Percentiles rank a stretch among this genome's conserved stretches.
Conservation (phyloP, 30 jellyfish, hydroid and myxozoan genomes). For the Cassiopea xamachana region DNA sequence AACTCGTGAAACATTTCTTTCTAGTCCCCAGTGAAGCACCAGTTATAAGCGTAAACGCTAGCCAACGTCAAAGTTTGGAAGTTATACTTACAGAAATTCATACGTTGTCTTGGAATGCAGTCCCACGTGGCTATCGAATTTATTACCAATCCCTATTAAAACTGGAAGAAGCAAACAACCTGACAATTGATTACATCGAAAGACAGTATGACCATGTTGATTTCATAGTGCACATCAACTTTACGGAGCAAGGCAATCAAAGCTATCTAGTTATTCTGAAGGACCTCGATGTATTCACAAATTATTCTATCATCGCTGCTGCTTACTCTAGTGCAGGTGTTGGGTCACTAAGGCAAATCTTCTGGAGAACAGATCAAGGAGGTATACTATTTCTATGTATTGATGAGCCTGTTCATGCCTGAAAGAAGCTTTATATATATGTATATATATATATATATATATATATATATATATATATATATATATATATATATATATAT, state of each 20-base stretch:
- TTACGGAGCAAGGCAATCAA: not conserved
- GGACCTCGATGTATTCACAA: constrained; percentile 45
- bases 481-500: too few relatives aligned
- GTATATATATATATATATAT: too few relatives aligned
- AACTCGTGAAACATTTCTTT: too few relatives aligned
- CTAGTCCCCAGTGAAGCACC: constrained; percentile 25
- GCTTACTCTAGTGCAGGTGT: constrained; percentile 16
- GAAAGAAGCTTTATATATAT: too few relatives aligned
- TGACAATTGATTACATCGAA: not conserved
- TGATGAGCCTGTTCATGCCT: too few relatives aligned
- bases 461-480: too few relatives aligned
- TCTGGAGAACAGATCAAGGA: constrained; percentile 48
- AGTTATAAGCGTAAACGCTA: not conserved
- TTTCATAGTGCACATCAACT: not conserved
- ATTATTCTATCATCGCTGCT: constrained; percentile 49
- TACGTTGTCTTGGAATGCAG: constrained; percentile 5
- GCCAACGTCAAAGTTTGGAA: not conserved
- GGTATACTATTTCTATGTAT: not conserved
- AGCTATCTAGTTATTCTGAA: not conserved
- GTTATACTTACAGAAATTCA: not conserved
- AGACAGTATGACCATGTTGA: constrained; percentile 1
- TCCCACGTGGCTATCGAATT: constrained; percentile 26
- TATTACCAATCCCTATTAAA: constrained; percentile 33
- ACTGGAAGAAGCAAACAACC: constrained; percentile 1
- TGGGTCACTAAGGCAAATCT: constrained; percentile 24